Evolutionary conservation across 1,140 invertebrate species (phyloP).

Genomic region (Argopecten irradians): DNA sequence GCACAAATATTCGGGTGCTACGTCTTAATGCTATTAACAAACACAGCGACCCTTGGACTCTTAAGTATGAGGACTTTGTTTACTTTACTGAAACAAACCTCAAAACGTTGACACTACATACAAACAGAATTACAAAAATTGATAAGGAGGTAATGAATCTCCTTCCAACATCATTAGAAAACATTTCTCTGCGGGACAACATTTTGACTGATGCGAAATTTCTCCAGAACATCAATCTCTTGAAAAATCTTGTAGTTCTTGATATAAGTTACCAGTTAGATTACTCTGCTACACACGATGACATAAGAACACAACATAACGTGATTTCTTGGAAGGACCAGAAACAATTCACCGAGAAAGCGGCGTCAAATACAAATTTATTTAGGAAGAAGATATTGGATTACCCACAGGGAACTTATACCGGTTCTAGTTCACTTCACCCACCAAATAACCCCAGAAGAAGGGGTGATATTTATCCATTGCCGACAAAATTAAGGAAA

Average conservation of each 20-base stretch:
- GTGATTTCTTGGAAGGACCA: not conserved
- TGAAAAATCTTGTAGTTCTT: not conserved
- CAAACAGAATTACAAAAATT: not conserved
- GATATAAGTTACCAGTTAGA: not conserved
- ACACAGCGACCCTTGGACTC: not conserved
- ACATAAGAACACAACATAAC: too few relatives aligned
- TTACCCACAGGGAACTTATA: too few relatives aligned
- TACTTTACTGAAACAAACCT: not conserved
- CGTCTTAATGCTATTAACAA: not conserved
- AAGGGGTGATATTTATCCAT: not conserved
- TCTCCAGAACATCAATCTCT: not conserved
- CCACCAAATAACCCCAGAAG: not conserved
- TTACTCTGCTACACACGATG: too few relatives aligned
- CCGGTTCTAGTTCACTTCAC: too few relatives aligned
- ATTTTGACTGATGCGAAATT: not conserved
- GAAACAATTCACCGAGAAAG: too few relatives aligned
- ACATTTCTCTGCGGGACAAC: not conserved
- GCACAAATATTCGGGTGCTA: not conserved
- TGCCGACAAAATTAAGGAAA: not conserved
- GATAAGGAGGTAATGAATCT: not conserved
- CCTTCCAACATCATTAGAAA: not conserved
- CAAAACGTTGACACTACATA: not conserved
- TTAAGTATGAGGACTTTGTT: not conserved
- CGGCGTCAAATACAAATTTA: too few relatives aligned
- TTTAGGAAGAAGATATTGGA: too few relatives aligned